phyloP scores from a whole-genome alignment of 1,140 invertebrate species.

The Papilio xuthus region DNA sequence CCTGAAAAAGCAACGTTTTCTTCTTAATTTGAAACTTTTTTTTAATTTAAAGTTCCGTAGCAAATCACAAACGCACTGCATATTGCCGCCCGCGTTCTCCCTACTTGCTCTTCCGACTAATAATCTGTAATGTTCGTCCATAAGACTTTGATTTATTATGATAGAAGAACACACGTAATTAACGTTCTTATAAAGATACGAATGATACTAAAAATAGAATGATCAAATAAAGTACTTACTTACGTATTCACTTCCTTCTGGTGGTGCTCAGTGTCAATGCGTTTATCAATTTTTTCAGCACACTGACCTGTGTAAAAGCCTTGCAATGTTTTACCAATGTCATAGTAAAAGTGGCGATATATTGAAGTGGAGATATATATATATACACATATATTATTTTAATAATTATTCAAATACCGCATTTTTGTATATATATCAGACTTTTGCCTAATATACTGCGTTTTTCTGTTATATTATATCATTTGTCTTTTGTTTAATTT shows the following conservation, averaged over 20 bases:
- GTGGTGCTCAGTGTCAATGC: constrained; percentile 20
- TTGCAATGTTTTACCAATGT: neutral
- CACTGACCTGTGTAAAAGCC: constrained; percentile 17
- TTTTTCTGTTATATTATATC: too few relatives aligned
- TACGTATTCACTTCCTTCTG: constrained; percentile 59
- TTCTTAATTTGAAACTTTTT: constrained; percentile 23
- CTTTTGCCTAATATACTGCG: too few relatives aligned
- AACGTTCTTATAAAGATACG: constrained; percentile 47
- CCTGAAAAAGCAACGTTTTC: constrained; percentile 40
- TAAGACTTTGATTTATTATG: constrained; percentile 55
- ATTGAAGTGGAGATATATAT: neutral
- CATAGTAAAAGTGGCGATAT: neutral
- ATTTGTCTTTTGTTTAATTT: too few relatives aligned
- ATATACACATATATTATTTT: neutral
- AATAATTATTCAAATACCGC: too few relatives aligned
- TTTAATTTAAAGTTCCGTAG: constrained; percentile 28
- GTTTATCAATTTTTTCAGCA: constrained; percentile 18
- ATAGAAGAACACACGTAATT: constrained; percentile 49
- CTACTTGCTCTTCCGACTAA: constrained; percentile 48
- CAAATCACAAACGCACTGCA: constrained; percentile 43
- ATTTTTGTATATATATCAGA: too few relatives aligned
- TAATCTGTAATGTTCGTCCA: constrained; percentile 65
- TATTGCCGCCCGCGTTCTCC: constrained; percentile 41
- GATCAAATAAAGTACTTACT: constrained; percentile 58
- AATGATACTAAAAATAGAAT: constrained; percentile 50